These are phyloP conservation scores for Tenthredo livida DNA, from an alignment of 2,888 invertebrate genomes.

Conservation along the genomic window DNA sequence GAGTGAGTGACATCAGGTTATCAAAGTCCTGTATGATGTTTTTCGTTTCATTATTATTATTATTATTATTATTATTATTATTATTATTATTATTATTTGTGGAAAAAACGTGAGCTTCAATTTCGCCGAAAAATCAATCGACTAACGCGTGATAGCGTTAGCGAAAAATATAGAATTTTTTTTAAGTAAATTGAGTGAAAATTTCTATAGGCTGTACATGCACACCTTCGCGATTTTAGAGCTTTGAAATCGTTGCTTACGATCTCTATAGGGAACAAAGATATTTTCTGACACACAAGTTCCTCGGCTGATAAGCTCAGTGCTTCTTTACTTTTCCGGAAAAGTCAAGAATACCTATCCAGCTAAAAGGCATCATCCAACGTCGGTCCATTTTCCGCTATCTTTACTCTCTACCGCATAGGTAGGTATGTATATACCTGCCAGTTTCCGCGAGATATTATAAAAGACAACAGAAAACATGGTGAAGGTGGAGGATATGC, in stretches of 20 bases:
- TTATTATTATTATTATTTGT: neutral
- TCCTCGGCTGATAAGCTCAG: neutral
- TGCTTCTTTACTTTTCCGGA: too few relatives aligned
- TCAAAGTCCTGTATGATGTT: neutral
- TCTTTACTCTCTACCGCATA: neutral
- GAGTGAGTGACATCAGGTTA: conserved; percentile 30
- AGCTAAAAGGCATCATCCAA: neutral
- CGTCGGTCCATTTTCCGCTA: conserved; percentile 4
- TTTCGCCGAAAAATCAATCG: neutral
- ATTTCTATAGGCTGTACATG: neutral
- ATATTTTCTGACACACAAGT: neutral
- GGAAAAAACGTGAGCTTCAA: neutral
- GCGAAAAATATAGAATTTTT: neutral
- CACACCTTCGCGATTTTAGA: neutral
- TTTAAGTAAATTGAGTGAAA: neutral
- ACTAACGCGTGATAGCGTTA: neutral
- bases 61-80: neutral
- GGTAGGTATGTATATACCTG: neutral
- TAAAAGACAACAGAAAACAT: neutral
- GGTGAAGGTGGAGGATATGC: neutral
- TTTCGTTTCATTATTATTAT: neutral
- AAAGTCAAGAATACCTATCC: neutral
- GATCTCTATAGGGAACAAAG: neutral
- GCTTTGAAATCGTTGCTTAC: neutral
- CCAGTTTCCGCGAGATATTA: conserved; percentile 5